Base-by-base conservation (phyloP, 2,113 vertebrate species). In the Ornithorhynchus anatinus region DNA sequence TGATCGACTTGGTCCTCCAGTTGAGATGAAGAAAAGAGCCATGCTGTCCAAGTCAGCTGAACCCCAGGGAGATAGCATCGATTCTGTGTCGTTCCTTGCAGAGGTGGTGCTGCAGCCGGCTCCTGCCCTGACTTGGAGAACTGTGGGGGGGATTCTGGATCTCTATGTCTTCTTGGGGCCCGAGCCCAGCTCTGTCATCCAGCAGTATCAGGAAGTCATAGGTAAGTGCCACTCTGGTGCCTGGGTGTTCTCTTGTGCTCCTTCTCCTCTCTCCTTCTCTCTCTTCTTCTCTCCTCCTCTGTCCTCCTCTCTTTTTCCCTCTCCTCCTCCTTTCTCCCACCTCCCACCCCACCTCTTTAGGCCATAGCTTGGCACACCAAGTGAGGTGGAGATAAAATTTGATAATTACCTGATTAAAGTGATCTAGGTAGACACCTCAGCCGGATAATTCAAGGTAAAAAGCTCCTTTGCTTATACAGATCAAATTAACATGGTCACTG, bases 111-210 rank as follows among this genome's bases (percentile, higher is more conserved):
- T 97, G 11, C 96, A 96, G 86, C 96, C 96, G 0, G 86, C 92
- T 13, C 95, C 96, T 0, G 95, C 90, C 5, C 78, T 97, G 63
- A 97, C 96, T 42, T 97, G 96, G 96, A 91, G 96, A 11, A 93
- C 95, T 1, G 95, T 95, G 0, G 96, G 96, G 9, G 96, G 96
- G 1, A 90, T 96, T 59, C 85, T 96, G 45, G 96, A 97, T 84
- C 93, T 97, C 36, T 97, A 96, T 20, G 39, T 97, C 52, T 96
- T 96, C 84, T 86, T 96, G 19, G 96, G 95, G 5, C 91, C 93
- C 0, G 85, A 93, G 73, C 94, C 94, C 14, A 84, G 77, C 52
- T 89, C 92, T 53, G 95, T 95, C 23, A 81, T 95, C 59, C 91
- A 81, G 51, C 92, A 97, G 80, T 97, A 96, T 79, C 70, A 95